These are phyloP conservation scores for Sthenelais limicola DNA, from an alignment of 2,888 invertebrate species.

Conservation along the genomic window DNA sequence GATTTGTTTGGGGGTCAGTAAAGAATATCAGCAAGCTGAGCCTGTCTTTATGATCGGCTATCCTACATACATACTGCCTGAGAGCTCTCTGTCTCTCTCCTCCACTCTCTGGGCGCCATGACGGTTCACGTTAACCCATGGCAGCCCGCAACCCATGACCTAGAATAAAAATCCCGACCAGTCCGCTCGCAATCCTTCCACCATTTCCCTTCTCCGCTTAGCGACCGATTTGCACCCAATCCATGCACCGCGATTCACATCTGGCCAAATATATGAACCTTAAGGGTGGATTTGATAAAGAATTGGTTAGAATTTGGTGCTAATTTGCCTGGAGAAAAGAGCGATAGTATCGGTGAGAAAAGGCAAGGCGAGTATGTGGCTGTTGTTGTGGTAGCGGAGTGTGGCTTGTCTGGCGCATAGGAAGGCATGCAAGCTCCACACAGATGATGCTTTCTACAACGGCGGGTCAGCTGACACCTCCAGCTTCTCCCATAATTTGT, in stretches of 20 bases:
- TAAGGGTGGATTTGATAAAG: too few species aligned
- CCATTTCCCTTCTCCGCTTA: not conserved
- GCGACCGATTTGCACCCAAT: too few species aligned
- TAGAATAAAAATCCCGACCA: not conserved
- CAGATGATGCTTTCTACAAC: not conserved
- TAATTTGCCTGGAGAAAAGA: too few species aligned
- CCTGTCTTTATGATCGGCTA: too few species aligned
- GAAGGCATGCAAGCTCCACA: not conserved
- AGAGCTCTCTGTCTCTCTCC: too few species aligned
- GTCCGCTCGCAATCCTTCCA: not conserved
- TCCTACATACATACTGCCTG: too few species aligned
- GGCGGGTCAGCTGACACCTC: not conserved
- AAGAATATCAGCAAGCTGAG: too few species aligned
- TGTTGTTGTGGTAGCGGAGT: not conserved
- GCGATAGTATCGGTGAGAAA: too few species aligned
- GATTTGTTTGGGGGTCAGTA: too few species aligned
- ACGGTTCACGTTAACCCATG: slow-evolving; percentile 18
- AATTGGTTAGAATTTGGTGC: too few species aligned
- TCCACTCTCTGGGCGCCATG: slow-evolving; percentile 9
- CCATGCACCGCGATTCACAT: too few species aligned
- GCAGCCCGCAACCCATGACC: slow-evolving; percentile 16
- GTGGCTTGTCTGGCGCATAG: not conserved
- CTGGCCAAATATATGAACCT: too few species aligned
- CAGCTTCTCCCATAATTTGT: not conserved
- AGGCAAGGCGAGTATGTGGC: not conserved